Conservation (phyloP, 1,140 invertebrate genomes). For the Cyclargus thomasi region DNA sequence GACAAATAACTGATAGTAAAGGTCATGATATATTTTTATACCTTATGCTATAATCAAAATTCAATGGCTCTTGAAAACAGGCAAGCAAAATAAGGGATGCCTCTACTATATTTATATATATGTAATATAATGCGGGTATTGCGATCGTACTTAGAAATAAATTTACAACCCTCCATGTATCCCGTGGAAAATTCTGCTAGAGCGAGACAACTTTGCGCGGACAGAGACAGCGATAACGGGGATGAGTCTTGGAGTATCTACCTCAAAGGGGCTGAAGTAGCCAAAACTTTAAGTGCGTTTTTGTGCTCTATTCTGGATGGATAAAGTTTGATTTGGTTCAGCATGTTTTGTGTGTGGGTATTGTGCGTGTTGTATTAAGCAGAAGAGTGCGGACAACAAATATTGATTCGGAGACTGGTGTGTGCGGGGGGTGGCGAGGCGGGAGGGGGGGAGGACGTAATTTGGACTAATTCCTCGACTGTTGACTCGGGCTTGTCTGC, state of each 20-base stretch:
- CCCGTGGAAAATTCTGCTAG: constrained; percentile 55
- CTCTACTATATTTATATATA: background rate
- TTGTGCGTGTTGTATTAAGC: constrained; percentile 71
- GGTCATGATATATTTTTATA: no score
- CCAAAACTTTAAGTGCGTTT: constrained; percentile 4
- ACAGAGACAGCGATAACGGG: constrained; percentile 62
- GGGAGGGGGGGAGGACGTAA: constrained; percentile 53
- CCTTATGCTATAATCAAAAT: background rate
- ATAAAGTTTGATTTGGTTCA: constrained; percentile 29
- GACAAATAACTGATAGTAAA: no score
- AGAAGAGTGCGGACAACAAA: constrained; percentile 74
- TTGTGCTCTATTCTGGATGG: background rate
- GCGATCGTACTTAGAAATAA: constrained; percentile 18
- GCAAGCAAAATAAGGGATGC: background rate
- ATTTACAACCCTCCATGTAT: constrained; percentile 34
- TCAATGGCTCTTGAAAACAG: background rate
- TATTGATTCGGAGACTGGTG: constrained; percentile 68
- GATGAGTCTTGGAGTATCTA: constrained; percentile 48
- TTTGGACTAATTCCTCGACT: constrained; percentile 72
- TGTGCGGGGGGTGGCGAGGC: constrained; percentile 34
- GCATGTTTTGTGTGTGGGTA: constrained; percentile 41
- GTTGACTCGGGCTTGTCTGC: constrained; percentile 69
- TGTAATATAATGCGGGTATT: constrained; percentile 7
- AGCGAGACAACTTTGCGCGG: constrained; percentile 67
- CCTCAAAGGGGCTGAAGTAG: constrained; percentile 30